phyloP scores from a whole-genome alignment of 2,888 invertebrate species.

The Campoletis raptor region DNA sequence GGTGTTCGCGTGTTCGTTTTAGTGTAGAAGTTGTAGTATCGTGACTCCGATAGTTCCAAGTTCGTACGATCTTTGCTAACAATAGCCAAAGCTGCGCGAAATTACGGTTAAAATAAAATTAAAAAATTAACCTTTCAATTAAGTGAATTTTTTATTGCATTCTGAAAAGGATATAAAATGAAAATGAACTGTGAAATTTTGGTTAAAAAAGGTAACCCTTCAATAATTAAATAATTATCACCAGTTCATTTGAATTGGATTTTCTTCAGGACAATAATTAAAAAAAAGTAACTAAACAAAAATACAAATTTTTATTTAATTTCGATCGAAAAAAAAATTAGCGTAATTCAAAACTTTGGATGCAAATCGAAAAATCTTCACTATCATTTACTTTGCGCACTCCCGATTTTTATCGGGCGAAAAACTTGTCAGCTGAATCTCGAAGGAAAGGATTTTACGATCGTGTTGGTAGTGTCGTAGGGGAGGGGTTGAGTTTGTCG shows the following conservation, averaged over 20 bases:
- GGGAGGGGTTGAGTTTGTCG: constrained; percentile 47
- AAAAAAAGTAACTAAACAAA: not conserved
- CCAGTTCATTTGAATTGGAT: not conserved
- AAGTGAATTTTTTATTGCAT: not conserved
- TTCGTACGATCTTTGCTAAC: not conserved
- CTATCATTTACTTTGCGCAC: not conserved
- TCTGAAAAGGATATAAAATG: not conserved
- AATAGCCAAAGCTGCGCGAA: not conserved
- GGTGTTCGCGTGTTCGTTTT: constrained; percentile 44
- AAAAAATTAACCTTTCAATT: not conserved
- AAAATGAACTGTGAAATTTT: not conserved
- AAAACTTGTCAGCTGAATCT: constrained; percentile 59
- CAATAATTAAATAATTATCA: not conserved
- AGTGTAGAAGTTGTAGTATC: constrained; percentile 50
- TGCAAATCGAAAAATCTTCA: not conserved
- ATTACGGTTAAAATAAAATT: not conserved
- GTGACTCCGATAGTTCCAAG: constrained; percentile 4
- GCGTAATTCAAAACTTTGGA: not conserved
- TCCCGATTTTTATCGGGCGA: constrained; percentile 56
- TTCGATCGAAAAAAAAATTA: not conserved
- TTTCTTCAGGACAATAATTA: not conserved
- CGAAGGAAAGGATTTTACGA: constrained; percentile 66
- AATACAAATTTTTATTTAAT: not conserved
- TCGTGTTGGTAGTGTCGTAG: constrained; percentile 51
- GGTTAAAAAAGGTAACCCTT: not conserved